phyloP scores from a whole-genome alignment of 2,113 vertebrate species.

The Sisor rabdophorus region DNA sequence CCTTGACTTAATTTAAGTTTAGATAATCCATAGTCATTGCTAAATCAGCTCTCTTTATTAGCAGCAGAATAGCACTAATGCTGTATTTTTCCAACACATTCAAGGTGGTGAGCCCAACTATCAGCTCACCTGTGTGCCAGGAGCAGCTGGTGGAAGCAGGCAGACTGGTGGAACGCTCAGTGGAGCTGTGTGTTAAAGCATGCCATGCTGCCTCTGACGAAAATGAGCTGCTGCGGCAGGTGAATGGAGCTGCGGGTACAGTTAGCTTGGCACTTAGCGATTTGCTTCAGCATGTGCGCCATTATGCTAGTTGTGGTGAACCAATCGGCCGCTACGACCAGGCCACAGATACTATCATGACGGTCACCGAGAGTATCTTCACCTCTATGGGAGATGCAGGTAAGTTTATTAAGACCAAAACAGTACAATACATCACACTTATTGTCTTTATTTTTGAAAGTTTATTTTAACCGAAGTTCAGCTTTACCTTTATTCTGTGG shows the following conservation, averaged over 20 bases:
- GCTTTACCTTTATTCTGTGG: not conserved
- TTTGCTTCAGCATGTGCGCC: constrained; percentile 92
- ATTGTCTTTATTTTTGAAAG: not conserved
- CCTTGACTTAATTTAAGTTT: not conserved
- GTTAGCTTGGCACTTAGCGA: constrained; percentile 93
- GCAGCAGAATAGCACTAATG: not conserved
- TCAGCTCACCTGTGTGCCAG: constrained; percentile 96
- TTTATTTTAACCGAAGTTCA: no score
- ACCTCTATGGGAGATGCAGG: constrained; percentile 99
- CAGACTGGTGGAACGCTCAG: constrained; percentile 92
- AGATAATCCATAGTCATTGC: not conserved
- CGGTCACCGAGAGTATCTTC: constrained; percentile 97
- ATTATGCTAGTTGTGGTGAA: constrained; percentile 91
- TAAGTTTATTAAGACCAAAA: constrained; percentile 62
- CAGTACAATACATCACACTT: not conserved
- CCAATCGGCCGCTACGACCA: constrained; percentile 98
- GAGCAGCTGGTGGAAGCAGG: constrained; percentile 96
- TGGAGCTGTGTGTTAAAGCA: constrained; percentile 89
- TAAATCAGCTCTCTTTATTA: not conserved
- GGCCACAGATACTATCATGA: constrained; percentile 98
- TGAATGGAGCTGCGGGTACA: constrained; percentile 79
- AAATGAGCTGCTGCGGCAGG: constrained; percentile 87
- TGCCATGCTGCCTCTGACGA: constrained; percentile 89
- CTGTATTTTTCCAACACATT: accelerated
- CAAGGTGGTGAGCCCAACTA: constrained; percentile 96